A percentile compares a stretch with the other conserved stretches of the same genome.
Evolutionary conservation across 2,113 vertebrate species (phyloP).

Genomic region (Coracopsis vasa): DNA sequence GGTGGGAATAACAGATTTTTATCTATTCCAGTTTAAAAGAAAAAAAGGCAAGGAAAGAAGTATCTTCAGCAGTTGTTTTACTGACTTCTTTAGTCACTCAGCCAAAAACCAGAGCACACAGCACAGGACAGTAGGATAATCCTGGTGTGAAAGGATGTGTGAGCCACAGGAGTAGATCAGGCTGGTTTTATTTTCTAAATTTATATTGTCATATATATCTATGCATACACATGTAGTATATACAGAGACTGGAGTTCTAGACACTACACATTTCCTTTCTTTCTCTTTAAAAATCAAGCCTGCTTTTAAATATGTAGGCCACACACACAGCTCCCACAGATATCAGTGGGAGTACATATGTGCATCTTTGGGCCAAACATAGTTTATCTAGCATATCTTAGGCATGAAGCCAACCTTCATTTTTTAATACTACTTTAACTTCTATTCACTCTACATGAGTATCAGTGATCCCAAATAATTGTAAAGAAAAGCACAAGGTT

Average conservation of each 20-base stretch:
- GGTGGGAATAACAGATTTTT: not conserved
- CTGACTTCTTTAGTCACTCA: not conserved
- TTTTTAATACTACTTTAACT: not conserved
- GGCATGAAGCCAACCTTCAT: not conserved
- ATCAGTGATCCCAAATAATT: not conserved
- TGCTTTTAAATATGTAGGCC: not conserved
- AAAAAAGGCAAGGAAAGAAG: not conserved
- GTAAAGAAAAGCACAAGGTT: not conserved
- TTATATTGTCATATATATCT: not conserved
- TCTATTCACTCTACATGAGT: not conserved
- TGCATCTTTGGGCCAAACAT: not conserved
- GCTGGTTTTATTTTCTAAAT: not conserved
- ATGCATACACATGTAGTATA: fast-evolving
- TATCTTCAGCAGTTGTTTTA: not conserved
- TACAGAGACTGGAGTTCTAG: not conserved
- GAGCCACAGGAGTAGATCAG: not conserved
- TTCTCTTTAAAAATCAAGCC: not conserved
- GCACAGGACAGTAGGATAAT: not conserved
- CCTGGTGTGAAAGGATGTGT: fast-evolving
- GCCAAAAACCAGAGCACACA: not conserved
- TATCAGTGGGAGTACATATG: not conserved
- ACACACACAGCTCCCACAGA: not conserved
- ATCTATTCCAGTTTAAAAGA: no score
- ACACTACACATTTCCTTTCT: not conserved
- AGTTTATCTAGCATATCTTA: not conserved